phyloP scores from a whole-genome alignment of 64 coral and sea anemone genomes.

The Montipora cactus region DNA sequence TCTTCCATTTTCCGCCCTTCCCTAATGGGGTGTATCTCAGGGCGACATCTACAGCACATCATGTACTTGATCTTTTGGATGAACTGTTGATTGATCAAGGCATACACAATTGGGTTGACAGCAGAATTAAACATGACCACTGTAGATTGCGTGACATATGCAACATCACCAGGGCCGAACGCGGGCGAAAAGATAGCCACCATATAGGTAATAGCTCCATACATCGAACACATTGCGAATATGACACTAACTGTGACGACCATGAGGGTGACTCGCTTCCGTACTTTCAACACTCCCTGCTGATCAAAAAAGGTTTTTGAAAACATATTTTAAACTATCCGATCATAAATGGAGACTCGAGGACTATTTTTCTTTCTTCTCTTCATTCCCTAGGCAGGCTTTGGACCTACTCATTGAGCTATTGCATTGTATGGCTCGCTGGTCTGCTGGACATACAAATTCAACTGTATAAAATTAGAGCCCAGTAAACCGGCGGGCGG shows the following conservation, averaged over 20 bases:
- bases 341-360: too few species aligned
- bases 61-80: background rate
- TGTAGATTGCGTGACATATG: background rate
- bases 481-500: too few species aligned
- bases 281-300: background rate
- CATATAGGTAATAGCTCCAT: background rate
- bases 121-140: conserved; percentile 17
- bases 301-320: background rate
- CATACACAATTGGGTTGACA: conserved; percentile 13
- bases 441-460: too few species aligned
- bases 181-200: background rate
- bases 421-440: too few species aligned
- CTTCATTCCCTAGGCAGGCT: too few species aligned
- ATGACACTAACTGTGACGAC: background rate
- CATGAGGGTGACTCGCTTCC: conserved; percentile 1
- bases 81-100: conserved; percentile 11
- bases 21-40: background rate
- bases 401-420: too few species aligned
- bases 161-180: background rate
- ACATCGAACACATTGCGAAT: background rate
- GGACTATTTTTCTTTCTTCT: too few species aligned
- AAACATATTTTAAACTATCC: too few species aligned
- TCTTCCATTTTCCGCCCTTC: background rate
- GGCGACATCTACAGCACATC: background rate
- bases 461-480: too few species aligned